phyloP scores from a whole-genome alignment of 2,797 vertebrate genomes.

The Mus spretus region DNA sequence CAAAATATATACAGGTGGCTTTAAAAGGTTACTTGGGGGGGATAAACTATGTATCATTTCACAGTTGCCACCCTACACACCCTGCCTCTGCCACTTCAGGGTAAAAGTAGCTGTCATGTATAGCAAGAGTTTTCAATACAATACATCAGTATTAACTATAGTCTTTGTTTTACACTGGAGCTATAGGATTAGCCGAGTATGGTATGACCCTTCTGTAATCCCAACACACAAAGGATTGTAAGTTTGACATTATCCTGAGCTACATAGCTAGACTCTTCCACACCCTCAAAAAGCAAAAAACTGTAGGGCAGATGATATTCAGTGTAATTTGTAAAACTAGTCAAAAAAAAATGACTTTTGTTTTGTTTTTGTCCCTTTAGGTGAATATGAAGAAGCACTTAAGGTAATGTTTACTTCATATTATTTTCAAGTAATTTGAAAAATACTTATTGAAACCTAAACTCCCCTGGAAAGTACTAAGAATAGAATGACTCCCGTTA shows the following conservation, averaged over 20 bases:
- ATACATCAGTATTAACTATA: neutral
- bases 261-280: neutral
- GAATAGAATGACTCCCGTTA: neutral
- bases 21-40: neutral
- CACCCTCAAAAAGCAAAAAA: neutral
- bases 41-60: neutral
- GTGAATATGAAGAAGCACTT: slow-evolving; percentile 98
- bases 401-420: slow-evolving; percentile 92
- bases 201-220: neutral
- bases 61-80: neutral
- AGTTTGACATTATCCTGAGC: neutral
- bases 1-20: neutral
- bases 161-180: neutral
- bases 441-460: slow-evolving; percentile 53
- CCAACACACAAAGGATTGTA: neutral
- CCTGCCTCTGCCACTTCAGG: neutral
- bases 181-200: neutral
- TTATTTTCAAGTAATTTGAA: slow-evolving; percentile 59
- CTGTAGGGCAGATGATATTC: neutral
- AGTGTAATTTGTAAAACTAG: neutral
- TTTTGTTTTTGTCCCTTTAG: slow-evolving; percentile 87
- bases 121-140: neutral
- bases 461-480: slow-evolving; percentile 35
- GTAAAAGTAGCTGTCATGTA: neutral
- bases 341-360: neutral